phyloP scores from a whole-genome alignment of 2,113 vertebrate genomes.

The Ageneiosus marmoratus region DNA sequence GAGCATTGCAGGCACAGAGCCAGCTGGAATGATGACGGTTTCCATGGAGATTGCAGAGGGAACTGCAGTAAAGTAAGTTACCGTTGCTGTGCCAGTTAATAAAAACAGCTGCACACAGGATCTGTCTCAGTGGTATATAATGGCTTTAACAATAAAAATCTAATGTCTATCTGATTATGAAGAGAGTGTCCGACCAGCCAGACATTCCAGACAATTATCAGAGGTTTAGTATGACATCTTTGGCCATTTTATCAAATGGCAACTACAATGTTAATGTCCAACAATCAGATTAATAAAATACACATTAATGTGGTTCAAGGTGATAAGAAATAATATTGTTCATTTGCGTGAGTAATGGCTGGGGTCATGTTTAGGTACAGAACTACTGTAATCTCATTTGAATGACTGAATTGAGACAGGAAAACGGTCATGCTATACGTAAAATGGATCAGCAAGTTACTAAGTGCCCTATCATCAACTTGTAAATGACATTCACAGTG shows the following conservation, averaged over 20 bases:
- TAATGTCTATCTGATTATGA: not conserved
- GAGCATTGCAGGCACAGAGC: slow-evolving; percentile 80
- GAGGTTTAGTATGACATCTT: not conserved
- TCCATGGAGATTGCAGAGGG: slow-evolving; percentile 91
- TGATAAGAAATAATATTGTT: not conserved
- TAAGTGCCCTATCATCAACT: not conserved
- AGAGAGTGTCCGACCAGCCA: not conserved
- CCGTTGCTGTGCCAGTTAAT: not conserved
- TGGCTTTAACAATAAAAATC: not conserved
- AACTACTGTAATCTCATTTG: not conserved
- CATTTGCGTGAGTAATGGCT: not conserved
- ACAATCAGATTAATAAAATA: not conserved
- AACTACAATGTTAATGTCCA: not conserved
- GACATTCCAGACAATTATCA: not conserved
- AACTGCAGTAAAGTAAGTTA: slow-evolving; percentile 91
- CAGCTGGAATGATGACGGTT: slow-evolving; percentile 81
- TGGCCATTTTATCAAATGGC: not conserved
- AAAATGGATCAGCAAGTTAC: not conserved
- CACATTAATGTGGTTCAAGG: not conserved
- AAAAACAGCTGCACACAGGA: not conserved
- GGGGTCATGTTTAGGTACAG: not conserved
- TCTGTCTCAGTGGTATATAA: not conserved
- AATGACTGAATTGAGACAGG: not conserved
- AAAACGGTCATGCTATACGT: not conserved
- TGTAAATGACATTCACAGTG: not conserved